Base-by-base conservation (phyloP, 2,113 vertebrate genomes). In the Uria lomvia region DNA sequence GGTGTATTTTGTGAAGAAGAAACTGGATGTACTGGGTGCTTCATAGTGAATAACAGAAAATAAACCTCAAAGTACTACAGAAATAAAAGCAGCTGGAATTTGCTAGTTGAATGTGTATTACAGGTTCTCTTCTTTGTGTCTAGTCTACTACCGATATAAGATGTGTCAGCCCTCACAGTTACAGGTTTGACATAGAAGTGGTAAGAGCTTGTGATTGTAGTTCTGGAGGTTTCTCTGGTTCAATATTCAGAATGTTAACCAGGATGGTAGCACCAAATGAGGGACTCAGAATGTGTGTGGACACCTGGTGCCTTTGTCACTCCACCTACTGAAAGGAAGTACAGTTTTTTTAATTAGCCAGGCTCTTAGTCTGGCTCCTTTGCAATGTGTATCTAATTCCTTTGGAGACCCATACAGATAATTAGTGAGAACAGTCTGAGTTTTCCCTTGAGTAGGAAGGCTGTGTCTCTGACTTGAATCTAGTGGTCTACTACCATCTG, bases 401-500 rank as follows among this genome's bases (percentile, higher is more conserved):
- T 90, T 85, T 60, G 49, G 75, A 92, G 81, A 85, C 43, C 40
- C 8, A 2, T 67, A 32, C 12, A 79, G 77, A 76, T 94, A 80
- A 95, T 91, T 82, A 76, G 40, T 68, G 87, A 85, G 85, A 95
- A 88, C 81, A 92, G 58, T 40, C 60, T 62, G 65, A 77, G 38
- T 78, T 95, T 89, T 92, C 80, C 53, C 81, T 67, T 58, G 81
- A 65, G 90, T 43, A 85, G 73, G 67, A 91, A 82, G 53, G 45
- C 74, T 77, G 24, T 42, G 49, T 90, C 73, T 84, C 73, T 95
- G 88, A 26, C 43, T 95, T 95, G 93, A 82, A 71, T 85, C 65
- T 92, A 67, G 52, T 85, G 81, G 66, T 59, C 88, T 93, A 12
- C 70, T 83, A 94, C 91, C 73, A 84, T 94, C 86, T 91, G 65